Conservation (phyloP, 1,140 invertebrate species). For the Diorhabda carinulata region DNA sequence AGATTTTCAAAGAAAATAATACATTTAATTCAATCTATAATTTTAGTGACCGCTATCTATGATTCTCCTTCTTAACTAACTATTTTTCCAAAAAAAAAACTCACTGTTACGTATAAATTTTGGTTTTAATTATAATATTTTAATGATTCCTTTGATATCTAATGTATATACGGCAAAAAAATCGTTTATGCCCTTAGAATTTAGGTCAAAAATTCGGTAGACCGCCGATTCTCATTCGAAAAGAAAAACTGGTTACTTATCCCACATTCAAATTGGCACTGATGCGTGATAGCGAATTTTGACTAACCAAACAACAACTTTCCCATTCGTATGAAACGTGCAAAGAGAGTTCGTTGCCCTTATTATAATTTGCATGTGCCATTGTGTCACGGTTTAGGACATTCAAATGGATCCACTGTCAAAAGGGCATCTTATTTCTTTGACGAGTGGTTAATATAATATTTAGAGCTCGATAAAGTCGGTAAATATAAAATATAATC, state of each 20-base stretch:
- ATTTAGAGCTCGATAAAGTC: too few relatives aligned
- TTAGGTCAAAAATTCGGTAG: conserved; percentile 5
- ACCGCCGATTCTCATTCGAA: neutral
- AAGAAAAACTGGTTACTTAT: conserved; percentile 4
- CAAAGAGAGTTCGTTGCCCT: neutral
- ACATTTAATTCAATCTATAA: too few relatives aligned
- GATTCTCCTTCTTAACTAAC: too few relatives aligned
- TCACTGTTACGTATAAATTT: too few relatives aligned
- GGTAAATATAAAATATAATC: too few relatives aligned
- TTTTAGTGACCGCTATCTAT: too few relatives aligned
- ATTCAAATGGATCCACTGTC: neutral
- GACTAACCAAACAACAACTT: neutral
- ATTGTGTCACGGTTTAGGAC: conserved; percentile 3
- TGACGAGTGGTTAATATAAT: neutral
- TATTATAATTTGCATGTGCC: conserved; percentile 9
- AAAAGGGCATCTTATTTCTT: conserved; percentile 4
- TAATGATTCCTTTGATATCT: too few relatives aligned
- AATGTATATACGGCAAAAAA: neutral
- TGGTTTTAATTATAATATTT: too few relatives aligned
- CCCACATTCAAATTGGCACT: conserved; percentile 5
- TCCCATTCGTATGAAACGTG: neutral
- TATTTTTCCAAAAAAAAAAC: too few relatives aligned
- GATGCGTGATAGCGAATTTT: conserved; percentile 5
- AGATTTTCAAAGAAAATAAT: too few relatives aligned
- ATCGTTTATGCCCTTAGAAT: neutral